phyloP scores from a whole-genome alignment of 2,888 invertebrate genomes.

The Beris morrisii region DNA sequence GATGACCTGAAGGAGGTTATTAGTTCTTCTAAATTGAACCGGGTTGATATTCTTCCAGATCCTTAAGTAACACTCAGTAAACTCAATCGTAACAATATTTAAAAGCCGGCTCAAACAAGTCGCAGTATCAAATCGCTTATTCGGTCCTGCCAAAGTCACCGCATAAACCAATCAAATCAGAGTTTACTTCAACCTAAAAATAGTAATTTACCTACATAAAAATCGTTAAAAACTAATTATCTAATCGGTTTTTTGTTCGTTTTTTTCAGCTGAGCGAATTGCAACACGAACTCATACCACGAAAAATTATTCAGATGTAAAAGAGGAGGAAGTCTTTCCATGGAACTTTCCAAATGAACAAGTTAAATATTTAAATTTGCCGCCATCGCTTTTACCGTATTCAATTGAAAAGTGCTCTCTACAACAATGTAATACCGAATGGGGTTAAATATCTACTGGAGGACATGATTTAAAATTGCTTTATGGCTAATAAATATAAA shows the following conservation, averaged over 20 bases:
- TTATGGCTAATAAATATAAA: too few relatives aligned
- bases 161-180: too few relatives aligned
- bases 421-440: background rate
- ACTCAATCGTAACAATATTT: too few relatives aligned
- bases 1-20: too few relatives aligned
- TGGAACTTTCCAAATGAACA: slow-evolving; percentile 17
- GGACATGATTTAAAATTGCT: too few relatives aligned
- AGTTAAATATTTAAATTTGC: slow-evolving; percentile 2
- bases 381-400: slow-evolving; percentile 22
- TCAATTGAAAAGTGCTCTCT: slow-evolving; percentile 2
- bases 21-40: too few relatives aligned
- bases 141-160: too few relatives aligned
- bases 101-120: too few relatives aligned
- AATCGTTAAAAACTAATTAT: background rate
- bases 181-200: background rate
- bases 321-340: slow-evolving; percentile 1
- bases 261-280: background rate
- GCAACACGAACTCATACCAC: background rate
- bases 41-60: too few relatives aligned
- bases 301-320: background rate
- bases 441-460: background rate
- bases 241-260: background rate
- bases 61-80: too few relatives aligned
- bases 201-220: background rate
- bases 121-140: too few relatives aligned